These are phyloP conservation scores for Motacilla tschutschensis DNA, from an alignment of 2,113 vertebrate species.

Conservation along the genomic window DNA sequence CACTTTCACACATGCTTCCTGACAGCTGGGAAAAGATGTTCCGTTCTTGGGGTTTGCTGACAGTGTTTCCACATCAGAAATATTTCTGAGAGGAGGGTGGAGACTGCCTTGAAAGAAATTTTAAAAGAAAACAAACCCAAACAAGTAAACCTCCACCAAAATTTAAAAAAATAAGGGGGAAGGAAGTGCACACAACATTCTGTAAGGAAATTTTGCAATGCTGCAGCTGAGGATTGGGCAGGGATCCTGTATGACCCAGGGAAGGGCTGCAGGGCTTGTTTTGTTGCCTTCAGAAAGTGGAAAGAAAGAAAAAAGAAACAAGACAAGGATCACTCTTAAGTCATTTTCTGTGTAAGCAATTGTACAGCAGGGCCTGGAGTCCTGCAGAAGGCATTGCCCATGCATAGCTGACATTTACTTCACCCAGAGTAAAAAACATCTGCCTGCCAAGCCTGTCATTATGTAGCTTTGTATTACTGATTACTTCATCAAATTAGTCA, in stretches of 20 bases:
- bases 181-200: not conserved
- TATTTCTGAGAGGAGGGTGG: not conserved
- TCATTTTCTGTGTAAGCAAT: not conserved
- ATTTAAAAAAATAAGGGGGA: not conserved
- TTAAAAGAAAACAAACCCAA: not conserved
- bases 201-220: not conserved
- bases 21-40: not conserved
- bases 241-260: not conserved
- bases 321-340: not conserved
- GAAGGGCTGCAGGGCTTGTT: not conserved
- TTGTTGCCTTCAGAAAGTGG: not conserved
- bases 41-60: not conserved
- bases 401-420: not conserved
- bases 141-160: not conserved
- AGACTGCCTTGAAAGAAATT: not conserved
- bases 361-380: not conserved
- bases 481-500: not conserved
- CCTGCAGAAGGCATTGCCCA: not conserved
- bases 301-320: not conserved
- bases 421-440: not conserved
- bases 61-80: not conserved
- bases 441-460: not conserved
- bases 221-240: not conserved
- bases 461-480: not conserved
- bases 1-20: not conserved